Base-by-base conservation (phyloP, 2,888 invertebrate genomes). In the Atethmia centrago region DNA sequence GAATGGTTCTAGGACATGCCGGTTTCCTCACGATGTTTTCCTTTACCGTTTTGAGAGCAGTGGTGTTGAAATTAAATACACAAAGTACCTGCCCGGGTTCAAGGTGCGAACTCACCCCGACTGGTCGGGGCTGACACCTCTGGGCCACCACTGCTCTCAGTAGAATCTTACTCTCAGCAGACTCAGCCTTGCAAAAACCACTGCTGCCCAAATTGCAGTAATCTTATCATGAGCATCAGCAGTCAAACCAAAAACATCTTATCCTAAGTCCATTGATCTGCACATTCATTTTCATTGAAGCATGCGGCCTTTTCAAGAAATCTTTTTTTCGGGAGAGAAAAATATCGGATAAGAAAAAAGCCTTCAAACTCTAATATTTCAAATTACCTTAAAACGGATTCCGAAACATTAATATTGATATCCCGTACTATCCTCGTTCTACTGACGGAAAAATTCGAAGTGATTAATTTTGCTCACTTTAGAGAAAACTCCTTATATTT, bases 321-420 rank as follows among this genome's bases (percentile, higher is more conserved):
- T 21, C 9, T 8, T 10, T 59, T 45, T 12, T 25, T 40, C 40
- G 42, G 25, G 7, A 9, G 28, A 45, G 19, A 5, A 51, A 62
- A 72, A 79, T 25, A 40, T 74, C 9, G 28, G 5, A 58, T n/a
- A 56, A 2, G 51, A 31, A 40, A 53, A 80, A 47, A 0, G 42
- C 42, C 31, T 63, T 51, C 55, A 28, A 55, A 49, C 28, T 49
- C 31, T 45, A 36, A 76, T 78, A 67, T 77, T 67, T 55, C 77
- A 61, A 65, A 77, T 77, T 77, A 31, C 3, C 47, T 31, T 61
- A 51, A 69, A 78, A 62, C 47, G 66, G 28, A 58, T 58, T 66
- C 28, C 25, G 21, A n/a, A 42, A 67, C 58, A 63, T 83, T 83
- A 66, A 79, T 79, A 79, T 82, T 79, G 63, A 79, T 79, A 79